phyloP scores from a whole-genome alignment of 2,888 invertebrate species.

The Andrena haemorrhoa region DNA sequence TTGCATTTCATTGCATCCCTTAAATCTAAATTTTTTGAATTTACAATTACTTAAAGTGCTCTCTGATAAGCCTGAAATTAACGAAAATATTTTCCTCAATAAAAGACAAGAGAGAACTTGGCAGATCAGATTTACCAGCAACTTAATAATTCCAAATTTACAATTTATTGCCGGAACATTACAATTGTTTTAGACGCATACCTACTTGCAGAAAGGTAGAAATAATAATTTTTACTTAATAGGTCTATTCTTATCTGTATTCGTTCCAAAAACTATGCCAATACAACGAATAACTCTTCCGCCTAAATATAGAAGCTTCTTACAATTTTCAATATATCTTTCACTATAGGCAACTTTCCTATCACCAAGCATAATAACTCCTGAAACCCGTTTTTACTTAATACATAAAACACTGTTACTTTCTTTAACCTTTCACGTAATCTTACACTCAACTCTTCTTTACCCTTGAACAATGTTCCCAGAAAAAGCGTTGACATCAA shows the following conservation, averaged over 20 bases:
- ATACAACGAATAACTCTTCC: too few species aligned
- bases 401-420: neutral
- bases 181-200: neutral
- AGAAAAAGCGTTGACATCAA: conserved; percentile 24
- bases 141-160: neutral
- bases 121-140: neutral
- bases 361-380: neutral
- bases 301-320: too few species aligned
- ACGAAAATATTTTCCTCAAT: too few species aligned
- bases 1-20: too few species aligned
- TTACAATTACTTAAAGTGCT: too few species aligned
- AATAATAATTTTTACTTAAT: too few species aligned
- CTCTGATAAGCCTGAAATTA: too few species aligned
- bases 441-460: conserved; percentile 31
- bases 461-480: conserved; percentile 36
- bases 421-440: conserved; percentile 9
- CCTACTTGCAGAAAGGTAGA: too few species aligned
- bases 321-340: neutral
- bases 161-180: neutral
- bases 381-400: neutral
- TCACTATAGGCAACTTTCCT: neutral
- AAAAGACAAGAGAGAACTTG: neutral
- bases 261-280: too few species aligned
- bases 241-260: too few species aligned
- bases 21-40: too few species aligned